These are phyloP conservation scores for Bubo scandiacus DNA, from an alignment of 2,113 vertebrate species.

Conservation along the genomic window DNA sequence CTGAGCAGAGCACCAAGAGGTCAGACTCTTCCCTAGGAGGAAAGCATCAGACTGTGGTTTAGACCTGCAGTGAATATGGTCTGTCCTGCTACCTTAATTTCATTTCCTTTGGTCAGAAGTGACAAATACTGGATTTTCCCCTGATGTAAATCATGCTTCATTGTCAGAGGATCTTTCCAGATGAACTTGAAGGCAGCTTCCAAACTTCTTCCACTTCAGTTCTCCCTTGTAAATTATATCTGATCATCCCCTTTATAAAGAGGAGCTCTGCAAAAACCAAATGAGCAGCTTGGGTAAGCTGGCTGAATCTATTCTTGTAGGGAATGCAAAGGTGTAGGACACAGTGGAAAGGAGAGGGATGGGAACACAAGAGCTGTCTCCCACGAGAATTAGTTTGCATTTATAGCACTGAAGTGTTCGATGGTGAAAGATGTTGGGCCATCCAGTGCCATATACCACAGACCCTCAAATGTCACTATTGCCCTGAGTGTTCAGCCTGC, in stretches of 20 bases:
- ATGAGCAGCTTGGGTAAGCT: background rate
- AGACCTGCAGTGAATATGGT: background rate
- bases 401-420: background rate
- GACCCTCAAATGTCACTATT: background rate
- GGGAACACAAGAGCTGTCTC: background rate
- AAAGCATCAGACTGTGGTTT: background rate
- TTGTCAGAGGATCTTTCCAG: background rate
- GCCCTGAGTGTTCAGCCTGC: background rate
- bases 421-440: background rate
- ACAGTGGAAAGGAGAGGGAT: background rate
- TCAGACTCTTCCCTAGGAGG: background rate
- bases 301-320: background rate
- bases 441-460: rapidly evolving
- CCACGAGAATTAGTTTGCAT: background rate
- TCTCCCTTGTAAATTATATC: background rate
- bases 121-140: background rate
- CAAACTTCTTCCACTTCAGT: background rate
- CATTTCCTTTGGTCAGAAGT: background rate
- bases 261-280: background rate
- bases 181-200: background rate
- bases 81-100: background rate
- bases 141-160: background rate
- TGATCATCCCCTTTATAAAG: background rate
- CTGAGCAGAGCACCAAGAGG: background rate
- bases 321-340: background rate